A percentile compares a stretch with the other conserved stretches of the same genome.
Evolutionary conservation across 2,797 vertebrate species (phyloP).

Genomic region (Coranthus polyacanthus): DNA sequence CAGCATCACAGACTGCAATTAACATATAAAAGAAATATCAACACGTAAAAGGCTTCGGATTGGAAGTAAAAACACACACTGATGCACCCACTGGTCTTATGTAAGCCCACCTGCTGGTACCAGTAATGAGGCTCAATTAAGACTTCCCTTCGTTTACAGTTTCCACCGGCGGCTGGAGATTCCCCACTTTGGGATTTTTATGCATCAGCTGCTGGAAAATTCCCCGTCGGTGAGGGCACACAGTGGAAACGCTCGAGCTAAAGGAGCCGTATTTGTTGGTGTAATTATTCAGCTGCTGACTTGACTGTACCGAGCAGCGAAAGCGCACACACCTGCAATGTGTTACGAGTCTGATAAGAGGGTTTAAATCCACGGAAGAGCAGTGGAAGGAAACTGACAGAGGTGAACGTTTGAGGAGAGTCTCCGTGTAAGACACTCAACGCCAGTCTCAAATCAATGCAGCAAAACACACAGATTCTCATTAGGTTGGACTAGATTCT

Average conservation of each 20-base stretch:
- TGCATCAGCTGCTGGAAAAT: constrained; percentile 37
- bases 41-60: too few species aligned
- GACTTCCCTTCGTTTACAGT: constrained; percentile 46
- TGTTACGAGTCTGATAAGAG: constrained; percentile 5
- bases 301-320: constrained; percentile 11
- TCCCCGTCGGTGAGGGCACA: constrained; percentile 14
- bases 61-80: too few species aligned
- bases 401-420: too few species aligned
- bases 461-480: too few species aligned
- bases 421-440: too few species aligned
- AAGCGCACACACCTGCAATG: too few species aligned
- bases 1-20: too few species aligned
- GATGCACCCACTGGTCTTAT: constrained; percentile 8
- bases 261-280: constrained; percentile 27
- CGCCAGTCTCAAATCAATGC: too few species aligned
- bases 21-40: neutral
- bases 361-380: too few species aligned
- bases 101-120: constrained; percentile 47
- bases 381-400: too few species aligned
- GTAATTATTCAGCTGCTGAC: constrained; percentile 48
- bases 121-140: constrained; percentile 54
- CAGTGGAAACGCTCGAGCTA: constrained; percentile 36
- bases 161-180: constrained; percentile 40
- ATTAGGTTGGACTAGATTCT: too few species aligned
- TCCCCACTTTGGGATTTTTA: constrained; percentile 39